Base-by-base conservation (phyloP, 2,888 invertebrate species). In the Sinhomidia bicolor region DNA sequence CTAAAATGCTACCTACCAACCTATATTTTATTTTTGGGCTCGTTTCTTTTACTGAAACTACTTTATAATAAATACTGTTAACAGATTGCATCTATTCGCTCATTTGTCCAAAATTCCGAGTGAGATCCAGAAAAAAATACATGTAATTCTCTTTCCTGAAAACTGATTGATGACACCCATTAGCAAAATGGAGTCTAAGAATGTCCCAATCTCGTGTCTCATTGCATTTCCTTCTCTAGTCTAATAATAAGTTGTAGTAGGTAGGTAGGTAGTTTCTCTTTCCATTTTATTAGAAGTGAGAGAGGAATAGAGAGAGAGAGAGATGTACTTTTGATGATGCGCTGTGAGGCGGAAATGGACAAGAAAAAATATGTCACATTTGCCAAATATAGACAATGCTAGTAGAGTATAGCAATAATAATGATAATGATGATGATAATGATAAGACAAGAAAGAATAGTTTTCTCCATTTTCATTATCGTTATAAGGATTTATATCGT, bases 81-180 rank as follows among this genome's bases (percentile, higher is more conserved):
- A 44, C 51, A 51, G 79, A 85, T 79, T 71, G 17, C 79, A 86
- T 85, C 9, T 62, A 78, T 54, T 54, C 57, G 29, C 23, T 62
- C 62, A 62, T 62, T 62, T 14, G 65, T 68, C 65, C 62, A 62
- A 10, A 1, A 5, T 36, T 29, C n/a, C 4, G 2, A 68, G 14
- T 36, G 65, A 6, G 26, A 74, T 26, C 23, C 23, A 71, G n/a
- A 65, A 71, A 23, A 20, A 29, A 26, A 47, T 36, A 10, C 1
- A 14, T 17, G 14, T 62, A n/a, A 14, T 14, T 62, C 32, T 29
- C 26, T 17, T 71, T 23, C 57, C 10, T 23, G 54, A 81, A 60
- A 62, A 74, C 86, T 86, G 86, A 86, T 86, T 81, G 86, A 86
- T 86, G 86, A 81, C 23, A 71, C 71, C 86, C 81, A 86, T 86